A percentile compares a stretch with the other conserved stretches of the same genome.
These are phyloP conservation scores for Sitophilus oryzae DNA, from an alignment of 1,140 invertebrate species.

Conservation along the genomic window DNA sequence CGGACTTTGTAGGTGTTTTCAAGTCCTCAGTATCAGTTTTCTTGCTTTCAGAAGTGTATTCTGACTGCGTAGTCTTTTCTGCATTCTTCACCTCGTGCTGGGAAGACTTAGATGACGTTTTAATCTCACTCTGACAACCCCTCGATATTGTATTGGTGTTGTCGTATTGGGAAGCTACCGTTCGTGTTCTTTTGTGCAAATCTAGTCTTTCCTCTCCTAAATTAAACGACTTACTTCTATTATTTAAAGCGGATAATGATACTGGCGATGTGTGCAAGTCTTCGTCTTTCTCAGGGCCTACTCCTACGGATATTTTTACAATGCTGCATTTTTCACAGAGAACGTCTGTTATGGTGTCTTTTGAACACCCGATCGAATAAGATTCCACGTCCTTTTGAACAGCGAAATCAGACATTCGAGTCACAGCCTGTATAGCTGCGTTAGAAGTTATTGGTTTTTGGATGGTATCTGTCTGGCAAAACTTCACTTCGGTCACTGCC, in stretches of 20 bases:
- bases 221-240: slow-evolving; percentile 42
- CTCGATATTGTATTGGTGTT: slow-evolving; percentile 15
- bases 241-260: slow-evolving; percentile 35
- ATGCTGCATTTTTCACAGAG: slow-evolving; percentile 50
- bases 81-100: slow-evolving; percentile 38
- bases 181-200: slow-evolving; percentile 28
- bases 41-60: slow-evolving; percentile 28
- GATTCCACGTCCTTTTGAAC: slow-evolving; percentile 43
- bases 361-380: slow-evolving; percentile 46
- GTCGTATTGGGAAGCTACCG: slow-evolving; percentile 36
- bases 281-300: slow-evolving; percentile 42
- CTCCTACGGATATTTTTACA: slow-evolving; percentile 43
- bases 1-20: slow-evolving; percentile 21
- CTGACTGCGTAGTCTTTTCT: slow-evolving; percentile 37
- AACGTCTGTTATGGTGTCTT: slow-evolving; percentile 45
- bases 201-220: slow-evolving; percentile 38
- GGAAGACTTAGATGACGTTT: slow-evolving; percentile 37
- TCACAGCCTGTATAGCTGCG: slow-evolving; percentile 45
- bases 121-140: slow-evolving; percentile 30
- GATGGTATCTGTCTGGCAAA: slow-evolving; percentile 27
- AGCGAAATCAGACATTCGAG: slow-evolving; percentile 30
- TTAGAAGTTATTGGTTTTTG: slow-evolving; percentile 30
- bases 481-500: slow-evolving; percentile 14
- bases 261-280: slow-evolving; percentile 28
- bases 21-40: slow-evolving; percentile 38